A percentile compares a stretch with the other conserved stretches of the same genome.
Conservation (phyloP, 2,888 invertebrate genomes). For the Tachina fera region DNA sequence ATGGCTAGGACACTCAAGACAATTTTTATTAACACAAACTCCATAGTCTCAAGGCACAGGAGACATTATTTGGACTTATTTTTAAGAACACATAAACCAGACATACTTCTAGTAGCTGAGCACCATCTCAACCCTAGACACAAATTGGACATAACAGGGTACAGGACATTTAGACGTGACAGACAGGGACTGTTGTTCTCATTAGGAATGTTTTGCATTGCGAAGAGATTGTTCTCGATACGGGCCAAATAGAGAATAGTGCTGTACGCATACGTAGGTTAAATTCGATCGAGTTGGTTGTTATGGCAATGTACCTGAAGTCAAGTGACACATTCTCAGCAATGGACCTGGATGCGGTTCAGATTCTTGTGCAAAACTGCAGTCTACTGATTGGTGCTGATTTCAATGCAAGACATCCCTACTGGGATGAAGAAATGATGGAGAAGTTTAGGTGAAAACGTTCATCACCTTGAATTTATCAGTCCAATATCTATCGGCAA, state of each 20-base stretch:
- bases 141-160: too few species aligned
- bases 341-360: background rate
- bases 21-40: conserved; percentile 25
- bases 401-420: too few species aligned
- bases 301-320: background rate
- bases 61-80: background rate
- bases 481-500: too few species aligned
- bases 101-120: background rate
- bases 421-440: too few species aligned
- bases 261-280: background rate
- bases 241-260: background rate
- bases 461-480: too few species aligned
- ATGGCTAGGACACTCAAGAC: background rate
- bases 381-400: too few species aligned
- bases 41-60: background rate
- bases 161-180: too few species aligned
- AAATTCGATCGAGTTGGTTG: background rate
- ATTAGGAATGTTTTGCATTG: background rate
- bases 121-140: background rate
- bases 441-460: too few species aligned
- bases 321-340: background rate
- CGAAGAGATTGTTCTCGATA: background rate
- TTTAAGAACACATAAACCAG: background rate
- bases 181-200: too few species aligned
- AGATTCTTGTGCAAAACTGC: background rate